Base-by-base conservation (phyloP, 2,888 invertebrate genomes). In the Ophion obscuratus region DNA sequence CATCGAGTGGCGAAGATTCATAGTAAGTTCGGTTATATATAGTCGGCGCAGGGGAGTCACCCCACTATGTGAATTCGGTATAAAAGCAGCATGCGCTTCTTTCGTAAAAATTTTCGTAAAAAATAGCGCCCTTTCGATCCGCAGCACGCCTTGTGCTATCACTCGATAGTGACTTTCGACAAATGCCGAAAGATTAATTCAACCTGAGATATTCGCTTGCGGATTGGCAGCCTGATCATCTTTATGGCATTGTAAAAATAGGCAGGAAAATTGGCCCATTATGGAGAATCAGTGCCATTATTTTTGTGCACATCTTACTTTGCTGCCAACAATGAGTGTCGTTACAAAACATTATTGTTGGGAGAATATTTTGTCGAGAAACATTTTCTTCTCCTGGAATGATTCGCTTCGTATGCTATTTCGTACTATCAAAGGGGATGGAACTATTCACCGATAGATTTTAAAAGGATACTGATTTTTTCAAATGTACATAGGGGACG, bases 11-110 rank as follows among this genome's bases (percentile, higher is more conserved):
- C 78, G 79, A 88, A 78, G 64, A 87, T 89, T 88, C 84, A 88
- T 88, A 87, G 81, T 88, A 83, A 83, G 87, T 90, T 86, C 85
- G 79, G 83, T 91, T 91, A 89, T 91, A 90, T 90, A 89, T 87
- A 87, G 31, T 14, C 20, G 31, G 61, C 20, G 57, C 61, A 87
- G 84, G 87, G 87, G 73, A 84, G 40, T 76, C 78, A 78, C 83
- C 87, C 85, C 82, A 75, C 74, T 87, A 53, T 47, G 75, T 78
- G n/a, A 74, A 61, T 76, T 79, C 75, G 36, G 82, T 76, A 62
- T 20, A 87, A 88, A 87, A 88, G 75, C 84, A 88, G 90, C 90
- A 90, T 90, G 91, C 91, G 91, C 91, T n/a, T n/a, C n/a, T n/a
- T n/a, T n/a, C n/a, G n/a, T n/a, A n/a, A n/a, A n/a, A n/a, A n/a